Conservation (phyloP, 2,888 invertebrate genomes). For the Dilophus febrilis region DNA sequence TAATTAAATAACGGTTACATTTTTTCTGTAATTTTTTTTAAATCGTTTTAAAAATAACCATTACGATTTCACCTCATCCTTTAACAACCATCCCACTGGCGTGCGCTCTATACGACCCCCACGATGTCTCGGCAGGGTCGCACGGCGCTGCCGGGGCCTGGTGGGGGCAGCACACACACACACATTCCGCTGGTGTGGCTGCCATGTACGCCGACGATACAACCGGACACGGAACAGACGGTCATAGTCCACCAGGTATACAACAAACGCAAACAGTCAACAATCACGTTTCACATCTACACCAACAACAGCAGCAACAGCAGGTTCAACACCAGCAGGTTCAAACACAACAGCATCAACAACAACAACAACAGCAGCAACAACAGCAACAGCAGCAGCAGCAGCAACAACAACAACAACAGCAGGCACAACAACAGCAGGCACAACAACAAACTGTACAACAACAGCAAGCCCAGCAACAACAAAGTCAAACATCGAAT, state of each 20-base stretch:
- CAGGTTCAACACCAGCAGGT: constrained; percentile 18
- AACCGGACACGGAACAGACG: constrained; percentile 14
- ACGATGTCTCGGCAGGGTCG: constrained; percentile 35
- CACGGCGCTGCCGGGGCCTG: constrained; percentile 35
- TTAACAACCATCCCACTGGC: constrained; percentile 34
- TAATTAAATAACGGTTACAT: no score
- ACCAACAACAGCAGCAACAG: constrained; percentile 11
- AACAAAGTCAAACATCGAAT: constrained; percentile 11
- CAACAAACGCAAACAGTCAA: constrained; percentile 9
- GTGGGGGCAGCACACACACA: constrained; percentile 33
- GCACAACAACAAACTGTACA: constrained; percentile 13
- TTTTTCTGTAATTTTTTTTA: no score
- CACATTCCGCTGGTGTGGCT: constrained; percentile 37
- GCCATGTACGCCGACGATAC: constrained; percentile 40
- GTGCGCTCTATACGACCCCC: constrained; percentile 34
- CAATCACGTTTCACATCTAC: constrained; percentile 9
- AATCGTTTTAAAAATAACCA: constrained; percentile 24
- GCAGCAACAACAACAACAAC: constrained; percentile 13
- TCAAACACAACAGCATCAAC: constrained; percentile 18
- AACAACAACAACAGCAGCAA: constrained; percentile 20
- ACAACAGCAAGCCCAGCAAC: constrained; percentile 16
- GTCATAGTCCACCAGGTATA: constrained; percentile 13
- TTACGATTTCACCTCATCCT: constrained; percentile 33
- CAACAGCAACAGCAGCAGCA: constrained; percentile 16
- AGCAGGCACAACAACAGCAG: constrained; percentile 14